Evolutionary conservation across 2,888 invertebrate species (phyloP).

Genomic region (Lobophora halterata): DNA sequence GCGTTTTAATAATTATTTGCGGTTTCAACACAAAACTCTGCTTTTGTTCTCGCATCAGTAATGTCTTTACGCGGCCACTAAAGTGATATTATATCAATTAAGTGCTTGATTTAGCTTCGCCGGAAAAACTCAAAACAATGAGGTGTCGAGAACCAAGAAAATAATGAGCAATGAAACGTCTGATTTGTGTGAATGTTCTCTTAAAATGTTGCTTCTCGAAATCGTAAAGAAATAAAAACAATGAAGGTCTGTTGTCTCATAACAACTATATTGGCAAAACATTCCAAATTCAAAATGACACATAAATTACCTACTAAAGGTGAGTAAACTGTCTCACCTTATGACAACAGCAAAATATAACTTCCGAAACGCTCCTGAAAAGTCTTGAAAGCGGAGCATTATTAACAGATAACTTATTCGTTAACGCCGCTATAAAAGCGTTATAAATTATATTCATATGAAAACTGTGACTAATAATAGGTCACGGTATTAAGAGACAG

Average conservation of each 20-base stretch:
- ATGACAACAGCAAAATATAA: neutral
- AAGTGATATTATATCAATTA: slow-evolving; percentile 75
- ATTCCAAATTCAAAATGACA: slow-evolving; percentile 13
- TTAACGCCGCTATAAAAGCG: slow-evolving; percentile 35
- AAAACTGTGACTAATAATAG: slow-evolving; percentile 64
- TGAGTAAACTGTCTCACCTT: neutral
- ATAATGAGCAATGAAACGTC: slow-evolving; percentile 66
- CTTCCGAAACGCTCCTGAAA: slow-evolving; percentile 6
- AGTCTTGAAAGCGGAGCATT: slow-evolving; percentile 9
- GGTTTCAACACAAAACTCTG: slow-evolving; percentile 69
- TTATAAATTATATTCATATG: slow-evolving; percentile 50
- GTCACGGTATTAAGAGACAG: slow-evolving; percentile 58
- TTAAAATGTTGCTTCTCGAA: slow-evolving; percentile 38
- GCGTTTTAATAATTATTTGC: slow-evolving; percentile 67
- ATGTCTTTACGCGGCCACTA: slow-evolving; percentile 70
- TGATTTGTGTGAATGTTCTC: slow-evolving; percentile 56
- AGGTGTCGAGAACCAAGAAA: slow-evolving; percentile 65
- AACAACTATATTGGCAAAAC: slow-evolving; percentile 21
- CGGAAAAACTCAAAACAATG: slow-evolving; percentile 75
- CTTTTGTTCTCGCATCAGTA: slow-evolving; percentile 69
- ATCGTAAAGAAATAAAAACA: slow-evolving; percentile 35
- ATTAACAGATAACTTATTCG: slow-evolving; percentile 36
- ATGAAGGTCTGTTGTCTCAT: slow-evolving; percentile 26
- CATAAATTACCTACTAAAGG: neutral
- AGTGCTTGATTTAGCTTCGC: slow-evolving; percentile 66